Base-by-base conservation (phyloP, 2,797 vertebrate species). In the Molossus alvarezi region DNA sequence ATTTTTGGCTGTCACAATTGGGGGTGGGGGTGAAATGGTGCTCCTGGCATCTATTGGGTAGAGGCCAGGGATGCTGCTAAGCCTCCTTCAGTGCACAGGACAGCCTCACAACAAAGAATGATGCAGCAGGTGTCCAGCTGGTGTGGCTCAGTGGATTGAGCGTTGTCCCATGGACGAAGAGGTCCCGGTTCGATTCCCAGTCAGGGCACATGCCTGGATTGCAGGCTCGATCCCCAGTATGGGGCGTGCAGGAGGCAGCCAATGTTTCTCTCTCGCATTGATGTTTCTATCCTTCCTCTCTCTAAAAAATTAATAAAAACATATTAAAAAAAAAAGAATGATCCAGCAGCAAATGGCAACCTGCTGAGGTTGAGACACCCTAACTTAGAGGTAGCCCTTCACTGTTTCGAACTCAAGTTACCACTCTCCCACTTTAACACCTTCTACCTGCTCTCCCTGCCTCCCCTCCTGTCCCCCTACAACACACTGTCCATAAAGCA, bases 311-410 rank as follows among this genome's bases (percentile, higher is more conserved):
- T 6, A 45, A 45, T 45, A 45, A 3, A 45, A 45, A 45, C 41
- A 6, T 6, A 45, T 45, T 45, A 45, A 45, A 45, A 45, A 45
- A 45, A 45, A 45, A 45, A 45, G 6, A 45, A 45, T 67, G 33
- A 45, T 6, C 25, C n/a, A 71, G 89, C 12, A 69, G 55, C 55
- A 85, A 95, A 89, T 51, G 79, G 20, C 79, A 93, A 67, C 14
- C 4, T 41, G 67, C 15, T 18, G 45, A 81, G 62, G 77, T 1
- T 71, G 90, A 94, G 67, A 92, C 81, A 85, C n/a, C 21, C 33
- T 58, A 77, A 57, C 45, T 55, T 80, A 64, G n/a, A 88, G 57
- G 25, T 41, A 72, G 13, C 80, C 57, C 51, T 58, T 51, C 3
- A 86, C 20, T 73, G 45, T 27, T 62, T 82, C 73, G 71, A 85